Base-by-base conservation (phyloP, 2,113 vertebrate species). In the Pelusios castaneus region DNA sequence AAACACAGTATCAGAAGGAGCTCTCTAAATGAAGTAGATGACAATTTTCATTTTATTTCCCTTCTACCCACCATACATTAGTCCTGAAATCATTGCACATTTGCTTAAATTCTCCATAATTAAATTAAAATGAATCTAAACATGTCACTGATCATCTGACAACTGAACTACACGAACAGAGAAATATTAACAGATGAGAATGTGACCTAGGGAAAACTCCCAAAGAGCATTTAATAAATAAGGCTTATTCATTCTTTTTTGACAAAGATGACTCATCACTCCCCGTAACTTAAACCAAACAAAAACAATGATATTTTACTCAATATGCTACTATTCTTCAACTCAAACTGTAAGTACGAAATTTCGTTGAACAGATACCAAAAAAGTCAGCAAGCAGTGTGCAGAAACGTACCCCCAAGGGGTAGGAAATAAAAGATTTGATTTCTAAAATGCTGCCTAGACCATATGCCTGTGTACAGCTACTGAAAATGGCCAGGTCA, bases 1-100 rank as follows among this genome's bases (percentile, higher is more conserved):
- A 31, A 8, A 29, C 1, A n/a, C 4, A 5, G 81, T 0, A 14
- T 3, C 52, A 0, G 22, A 12, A 14, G 17, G 12, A 27, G 43
- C 1, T n/a, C 80, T 10, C 51, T 11, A 9, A 27, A 27, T 1
- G 27, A 41, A 47, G 8, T 22, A 8, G 89, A 5, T 6, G 84
- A 86, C n/a, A 27, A 41, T 13, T 27, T 49, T 14, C 41, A 34
- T 8, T 34, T 34, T 85, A 63, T 3, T 27, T 14, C 77, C 80
- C 38, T 58, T 92, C 84, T 55, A 47, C 87, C 29, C 52, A 3
- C 11, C 63, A 34, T 58, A 43, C 55, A 8, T 76, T 43, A 76
- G 43, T 76, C 41, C 34, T 2, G 24, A 70, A 75, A 91, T 38
- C 49, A 89, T 83, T 7, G 54, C 55, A 58, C 25, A 13, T 21